A percentile compares a stretch with the other conserved stretches of the same genome.
Evolutionary conservation across 2,888 invertebrate species (phyloP).

Genomic region (Amaurobius ferox): DNA sequence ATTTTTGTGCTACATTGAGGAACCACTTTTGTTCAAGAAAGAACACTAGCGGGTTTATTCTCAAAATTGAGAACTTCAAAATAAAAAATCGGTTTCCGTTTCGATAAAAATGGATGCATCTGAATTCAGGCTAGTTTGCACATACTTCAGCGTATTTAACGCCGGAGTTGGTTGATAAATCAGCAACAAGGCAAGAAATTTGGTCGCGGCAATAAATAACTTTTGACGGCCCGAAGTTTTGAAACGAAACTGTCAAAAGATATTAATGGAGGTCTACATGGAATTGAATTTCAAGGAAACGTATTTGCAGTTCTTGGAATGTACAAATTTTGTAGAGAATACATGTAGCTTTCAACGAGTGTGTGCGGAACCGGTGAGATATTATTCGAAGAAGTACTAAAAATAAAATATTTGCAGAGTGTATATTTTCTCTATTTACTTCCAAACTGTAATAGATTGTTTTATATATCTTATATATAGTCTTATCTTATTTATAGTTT

Average conservation of each 20-base stretch:
- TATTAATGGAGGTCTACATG: conserved; percentile 41
- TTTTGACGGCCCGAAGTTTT: conserved; percentile 13
- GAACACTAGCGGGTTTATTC: background rate
- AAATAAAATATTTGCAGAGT: too few relatives aligned
- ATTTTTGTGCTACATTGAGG: background rate
- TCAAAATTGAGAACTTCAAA: background rate
- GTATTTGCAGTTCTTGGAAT: conserved; percentile 9
- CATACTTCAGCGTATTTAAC: conserved; percentile 24
- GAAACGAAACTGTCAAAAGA: conserved; percentile 34
- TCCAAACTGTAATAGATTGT: too few relatives aligned
- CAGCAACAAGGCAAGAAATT: conserved; percentile 26
- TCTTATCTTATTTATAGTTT: too few relatives aligned
- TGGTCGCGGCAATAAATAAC: conserved; percentile 18
- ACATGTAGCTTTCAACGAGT: too few relatives aligned
- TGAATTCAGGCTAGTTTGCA: conserved; percentile 4
- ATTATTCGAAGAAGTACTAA: too few relatives aligned
- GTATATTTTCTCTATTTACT: too few relatives aligned
- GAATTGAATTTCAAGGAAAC: conserved; percentile 31
- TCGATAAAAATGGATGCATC: background rate
- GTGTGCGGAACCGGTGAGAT: too few relatives aligned
- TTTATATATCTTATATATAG: too few relatives aligned
- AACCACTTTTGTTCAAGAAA: background rate
- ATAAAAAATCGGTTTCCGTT: conserved; percentile 6
- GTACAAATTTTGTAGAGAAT: background rate
- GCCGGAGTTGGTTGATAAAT: conserved; percentile 30